Conservation (phyloP, 1,140 invertebrate genomes). For the Diploscapter pachys region DNA sequence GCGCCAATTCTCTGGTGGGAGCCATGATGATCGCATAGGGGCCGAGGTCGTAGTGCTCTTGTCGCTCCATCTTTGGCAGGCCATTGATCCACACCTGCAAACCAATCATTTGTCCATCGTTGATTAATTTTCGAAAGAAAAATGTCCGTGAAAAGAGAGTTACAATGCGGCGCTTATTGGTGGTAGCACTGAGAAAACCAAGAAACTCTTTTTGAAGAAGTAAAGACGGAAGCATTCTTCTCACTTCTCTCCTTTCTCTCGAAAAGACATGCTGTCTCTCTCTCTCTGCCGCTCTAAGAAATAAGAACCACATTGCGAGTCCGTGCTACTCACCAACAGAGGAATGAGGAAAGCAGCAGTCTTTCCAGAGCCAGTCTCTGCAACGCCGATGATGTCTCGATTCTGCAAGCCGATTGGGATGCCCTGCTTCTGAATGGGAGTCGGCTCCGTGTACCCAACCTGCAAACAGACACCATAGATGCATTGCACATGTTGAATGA, state of each 20-base stretch:
- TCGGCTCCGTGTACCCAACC: slow-evolving; percentile 95
- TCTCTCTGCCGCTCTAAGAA: too few species aligned
- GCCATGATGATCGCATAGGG: slow-evolving; percentile 98
- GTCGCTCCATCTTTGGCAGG: slow-evolving; percentile 84
- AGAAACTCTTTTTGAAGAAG: background rate
- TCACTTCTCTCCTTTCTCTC: too few species aligned
- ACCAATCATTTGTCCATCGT: background rate
- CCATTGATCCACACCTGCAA: slow-evolving; percentile 84
- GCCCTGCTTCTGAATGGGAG: slow-evolving; percentile 96
- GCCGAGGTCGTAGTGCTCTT: slow-evolving; percentile 74
- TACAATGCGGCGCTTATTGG: background rate
- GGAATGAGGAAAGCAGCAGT: slow-evolving; percentile 97
- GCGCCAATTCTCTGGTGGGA: slow-evolving; percentile 95
- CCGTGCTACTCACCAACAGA: slow-evolving; percentile 66
- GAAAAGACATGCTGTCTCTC: too few species aligned
- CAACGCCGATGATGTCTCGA: slow-evolving; percentile 97
- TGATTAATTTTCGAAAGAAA: background rate
- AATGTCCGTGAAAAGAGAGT: background rate
- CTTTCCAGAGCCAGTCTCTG: slow-evolving; percentile 97
- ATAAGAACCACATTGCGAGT: too few species aligned
- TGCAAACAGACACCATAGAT: slow-evolving; percentile 64
- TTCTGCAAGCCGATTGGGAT: slow-evolving; percentile 98
- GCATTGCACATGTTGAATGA: background rate
- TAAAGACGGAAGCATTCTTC: background rate
- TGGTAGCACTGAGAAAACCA: background rate